Conservation (phyloP, 2,888 invertebrate species). For the Clunio marinus region DNA sequence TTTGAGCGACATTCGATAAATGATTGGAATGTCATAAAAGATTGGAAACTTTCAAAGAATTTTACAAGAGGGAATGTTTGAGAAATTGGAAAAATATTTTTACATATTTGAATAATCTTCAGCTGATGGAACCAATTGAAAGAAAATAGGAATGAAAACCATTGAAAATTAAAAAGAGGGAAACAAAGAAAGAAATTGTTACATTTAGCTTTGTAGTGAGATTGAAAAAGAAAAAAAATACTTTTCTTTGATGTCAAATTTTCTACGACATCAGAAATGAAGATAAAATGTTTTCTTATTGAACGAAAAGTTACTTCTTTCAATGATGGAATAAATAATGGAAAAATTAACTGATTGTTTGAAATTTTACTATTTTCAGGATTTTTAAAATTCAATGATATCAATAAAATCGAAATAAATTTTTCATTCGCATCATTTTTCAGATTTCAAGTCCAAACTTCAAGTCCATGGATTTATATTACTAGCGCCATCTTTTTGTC, state of each 20-base stretch:
- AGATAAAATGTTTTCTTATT: neutral
- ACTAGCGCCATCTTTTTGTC: too few relatives aligned
- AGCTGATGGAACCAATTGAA: neutral
- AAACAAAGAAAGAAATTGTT: neutral
- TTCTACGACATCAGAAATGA: neutral
- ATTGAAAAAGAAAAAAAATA: neutral
- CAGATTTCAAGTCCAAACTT: too few relatives aligned
- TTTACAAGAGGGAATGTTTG: too few relatives aligned
- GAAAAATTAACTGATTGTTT: too few relatives aligned
- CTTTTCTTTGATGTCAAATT: neutral
- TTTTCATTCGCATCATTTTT: too few relatives aligned
- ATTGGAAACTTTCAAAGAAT: neutral
- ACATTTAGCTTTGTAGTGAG: too few relatives aligned
- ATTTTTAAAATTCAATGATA: too few relatives aligned
- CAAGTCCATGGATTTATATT: too few relatives aligned
- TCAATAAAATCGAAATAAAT: too few relatives aligned
- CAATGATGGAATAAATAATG: neutral
- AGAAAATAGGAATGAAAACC: too few relatives aligned
- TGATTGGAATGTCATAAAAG: neutral
- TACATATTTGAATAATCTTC: neutral
- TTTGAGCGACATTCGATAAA: neutral
- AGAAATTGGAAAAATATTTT: neutral
- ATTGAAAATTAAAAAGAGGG: too few relatives aligned
- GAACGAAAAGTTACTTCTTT: neutral
- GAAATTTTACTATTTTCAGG: too few relatives aligned